phyloP scores from a whole-genome alignment of 1,140 invertebrate genomes.

The Ceratosolen fusciceps region DNA sequence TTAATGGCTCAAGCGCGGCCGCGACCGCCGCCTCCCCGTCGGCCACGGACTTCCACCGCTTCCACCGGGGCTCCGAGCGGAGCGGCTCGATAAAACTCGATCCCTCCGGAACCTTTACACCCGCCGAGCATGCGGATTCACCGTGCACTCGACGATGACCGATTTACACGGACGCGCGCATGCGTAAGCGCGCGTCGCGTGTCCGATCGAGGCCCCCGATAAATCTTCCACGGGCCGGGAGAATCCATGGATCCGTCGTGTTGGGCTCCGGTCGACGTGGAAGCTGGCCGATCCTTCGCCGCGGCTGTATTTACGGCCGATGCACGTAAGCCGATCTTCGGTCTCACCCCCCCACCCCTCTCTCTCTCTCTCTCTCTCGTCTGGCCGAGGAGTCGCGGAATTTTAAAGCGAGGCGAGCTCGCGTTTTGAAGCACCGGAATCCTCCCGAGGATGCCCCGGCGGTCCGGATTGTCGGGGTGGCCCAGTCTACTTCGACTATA shows the following conservation, averaged over 20 bases:
- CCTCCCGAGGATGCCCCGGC: neutral
- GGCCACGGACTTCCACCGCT: too few species aligned
- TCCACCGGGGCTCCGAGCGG: too few species aligned
- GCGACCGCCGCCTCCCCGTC: too few species aligned
- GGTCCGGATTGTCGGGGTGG: neutral
- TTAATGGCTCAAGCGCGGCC: conserved; percentile 34
- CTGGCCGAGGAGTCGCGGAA: neutral
- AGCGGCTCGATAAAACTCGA: neutral
- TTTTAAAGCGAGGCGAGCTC: conserved; percentile 23
- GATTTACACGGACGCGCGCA: too few species aligned
- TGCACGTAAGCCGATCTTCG: conserved; percentile 21
- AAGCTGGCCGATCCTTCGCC: too few species aligned
- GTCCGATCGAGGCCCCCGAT: neutral
- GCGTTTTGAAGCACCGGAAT: conserved; percentile 33
- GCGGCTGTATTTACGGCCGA: too few species aligned
- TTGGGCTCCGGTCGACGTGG: too few species aligned
- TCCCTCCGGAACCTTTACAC: conserved; percentile 11
- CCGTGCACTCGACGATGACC: too few species aligned
- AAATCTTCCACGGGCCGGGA: too few species aligned
- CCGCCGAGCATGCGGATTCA: neutral
- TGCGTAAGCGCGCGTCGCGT: too few species aligned
- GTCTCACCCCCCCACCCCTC: neutral
- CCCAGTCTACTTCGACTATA: too few species aligned
- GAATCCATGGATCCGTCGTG: too few species aligned
- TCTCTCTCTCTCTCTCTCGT: conserved; percentile 6